A percentile compares a stretch with the other conserved stretches of the same genome.
Conservation (phyloP, 2,113 vertebrate species). For the Cairina moschata region DNA sequence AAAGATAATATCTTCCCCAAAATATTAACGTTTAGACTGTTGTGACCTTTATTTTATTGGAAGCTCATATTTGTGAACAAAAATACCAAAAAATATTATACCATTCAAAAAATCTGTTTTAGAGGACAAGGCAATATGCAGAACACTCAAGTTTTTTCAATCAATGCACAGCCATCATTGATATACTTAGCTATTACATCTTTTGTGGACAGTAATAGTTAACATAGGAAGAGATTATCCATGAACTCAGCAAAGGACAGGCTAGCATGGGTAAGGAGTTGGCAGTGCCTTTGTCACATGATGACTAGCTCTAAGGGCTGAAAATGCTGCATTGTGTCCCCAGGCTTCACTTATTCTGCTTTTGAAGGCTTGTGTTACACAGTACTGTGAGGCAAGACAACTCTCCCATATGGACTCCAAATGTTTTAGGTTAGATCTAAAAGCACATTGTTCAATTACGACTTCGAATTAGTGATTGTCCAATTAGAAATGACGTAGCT, state of each 20-base stretch:
- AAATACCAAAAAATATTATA: not conserved
- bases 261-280: not conserved
- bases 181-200: not conserved
- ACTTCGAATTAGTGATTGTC: constrained; percentile 30
- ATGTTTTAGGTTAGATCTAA: constrained; percentile 18
- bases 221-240: not conserved
- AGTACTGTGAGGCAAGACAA: not conserved
- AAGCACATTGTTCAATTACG: constrained; percentile 18
- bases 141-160: not conserved
- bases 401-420: constrained; percentile 36
- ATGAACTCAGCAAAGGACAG: not conserved
- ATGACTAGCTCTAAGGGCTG: not conserved
- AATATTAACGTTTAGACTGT: not conserved
- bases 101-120: not conserved
- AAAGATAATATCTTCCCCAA: not conserved
- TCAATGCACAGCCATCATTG: not conserved
- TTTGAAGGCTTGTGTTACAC: not conserved
- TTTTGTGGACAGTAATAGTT: not conserved
- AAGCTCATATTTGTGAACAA: not conserved
- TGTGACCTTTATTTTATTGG: not conserved
- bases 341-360: not conserved
- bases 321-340: not conserved
- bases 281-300: not conserved
- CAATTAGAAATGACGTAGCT: not conserved
- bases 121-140: not conserved